These are phyloP conservation scores for Holothuria glaberrima DNA, from an alignment of 35 echinoderm and acorn worm species.

Conservation along the genomic window DNA sequence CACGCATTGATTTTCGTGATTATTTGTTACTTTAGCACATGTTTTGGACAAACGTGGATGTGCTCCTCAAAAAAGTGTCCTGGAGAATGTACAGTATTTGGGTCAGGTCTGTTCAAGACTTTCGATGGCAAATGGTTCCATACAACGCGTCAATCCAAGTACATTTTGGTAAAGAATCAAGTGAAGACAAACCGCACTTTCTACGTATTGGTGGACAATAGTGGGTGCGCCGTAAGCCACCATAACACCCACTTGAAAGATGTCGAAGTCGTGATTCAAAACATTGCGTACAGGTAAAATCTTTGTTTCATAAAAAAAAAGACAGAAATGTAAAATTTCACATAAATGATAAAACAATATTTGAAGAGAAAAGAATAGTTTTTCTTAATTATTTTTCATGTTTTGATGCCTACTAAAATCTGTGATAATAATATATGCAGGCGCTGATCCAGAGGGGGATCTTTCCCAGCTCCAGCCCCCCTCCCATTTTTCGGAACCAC, in stretches of 20 bases:
- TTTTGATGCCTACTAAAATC: too few relatives aligned
- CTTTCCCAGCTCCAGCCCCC: too few relatives aligned
- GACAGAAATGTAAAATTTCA: too few relatives aligned
- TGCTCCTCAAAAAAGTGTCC: not conserved
- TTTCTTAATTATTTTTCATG: too few relatives aligned
- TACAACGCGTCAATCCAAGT: slow-evolving; percentile 15
- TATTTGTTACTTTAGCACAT: slow-evolving; percentile 3
- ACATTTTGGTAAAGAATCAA: not conserved
- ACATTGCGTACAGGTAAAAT: slow-evolving; percentile 17
- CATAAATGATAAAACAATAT: too few relatives aligned
- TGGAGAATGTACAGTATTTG: slow-evolving; percentile 31
- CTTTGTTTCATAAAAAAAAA: not conserved
- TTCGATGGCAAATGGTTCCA: slow-evolving; percentile 26
- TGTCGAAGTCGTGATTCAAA: not conserved
- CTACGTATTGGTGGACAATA: not conserved
- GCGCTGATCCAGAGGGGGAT: too few relatives aligned
- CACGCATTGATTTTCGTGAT: not conserved
- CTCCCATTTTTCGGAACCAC: too few relatives aligned
- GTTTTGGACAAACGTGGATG: slow-evolving; percentile 16
- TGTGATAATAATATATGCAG: too few relatives aligned
- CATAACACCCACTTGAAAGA: not conserved
- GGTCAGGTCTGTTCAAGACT: slow-evolving; percentile 37
- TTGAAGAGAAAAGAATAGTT: too few relatives aligned
- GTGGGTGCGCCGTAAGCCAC: not conserved
- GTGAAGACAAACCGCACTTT: not conserved